Base-by-base conservation (phyloP, 2,797 vertebrate genomes). In the Paratrypauchen microcephalus region DNA sequence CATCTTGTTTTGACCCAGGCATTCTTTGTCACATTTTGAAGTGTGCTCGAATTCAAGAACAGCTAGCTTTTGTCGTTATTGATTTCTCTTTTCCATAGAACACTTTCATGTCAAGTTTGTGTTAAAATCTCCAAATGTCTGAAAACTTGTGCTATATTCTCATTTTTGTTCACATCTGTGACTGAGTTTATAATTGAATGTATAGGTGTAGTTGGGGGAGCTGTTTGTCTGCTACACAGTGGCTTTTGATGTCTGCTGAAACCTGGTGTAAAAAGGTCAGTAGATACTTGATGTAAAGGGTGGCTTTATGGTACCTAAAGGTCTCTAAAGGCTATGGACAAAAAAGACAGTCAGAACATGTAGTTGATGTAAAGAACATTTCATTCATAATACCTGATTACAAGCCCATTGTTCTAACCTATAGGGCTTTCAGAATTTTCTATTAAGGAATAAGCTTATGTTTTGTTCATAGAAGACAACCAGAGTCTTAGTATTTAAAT, bases 111-210 rank as follows among this genome's bases (percentile, higher is more conserved):
- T 60, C 26, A 60, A 60, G 30, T 55, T 55, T 23, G 52, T 4
- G 21, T 4, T 23, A 12, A 23, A 55, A 55, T 23, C 15, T 57
- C 26, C 26, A 58, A 28, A 18, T 30, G 56, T 58, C 56, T 28
- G 26, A 30, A 30, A 58, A 58, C 24, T 60, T 36, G 26, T 32
- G 58, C 19, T n/a, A 4, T n/a, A 16, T 9, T 36, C 28, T 11
- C 3, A 9, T 36, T 60, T 4, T n/a, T 19, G 58, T 36, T 19
- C 56, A 58, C 5, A 58, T 8, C 56, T 16, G 56, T 18, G 26
- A 26, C 56, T 30, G 56, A 58, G 3, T 60, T 60, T 60, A 36
- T 60, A 36, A 58, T 58, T 36, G 28, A 32, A 60, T 36, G 58
- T 60, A 9, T 32, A 9, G 54, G 56, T 58, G 56, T 39, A 19